These are phyloP conservation scores for Ophthalmolycus amberensis DNA, from an alignment of 2,113 vertebrate species.

Conservation along the genomic window DNA sequence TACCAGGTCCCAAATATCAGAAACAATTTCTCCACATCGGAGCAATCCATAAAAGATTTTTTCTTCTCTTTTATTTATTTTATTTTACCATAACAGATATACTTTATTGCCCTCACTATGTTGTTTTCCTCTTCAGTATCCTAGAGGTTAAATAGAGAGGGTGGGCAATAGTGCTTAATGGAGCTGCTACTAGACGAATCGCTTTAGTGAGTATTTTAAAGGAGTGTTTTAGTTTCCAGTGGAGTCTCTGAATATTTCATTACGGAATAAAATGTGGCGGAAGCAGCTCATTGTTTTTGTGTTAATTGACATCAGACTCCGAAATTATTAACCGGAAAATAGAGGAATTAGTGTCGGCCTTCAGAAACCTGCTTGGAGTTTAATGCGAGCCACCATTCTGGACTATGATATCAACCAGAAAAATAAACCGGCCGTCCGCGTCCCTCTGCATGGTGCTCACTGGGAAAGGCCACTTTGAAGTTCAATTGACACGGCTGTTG, in stretches of 20 bases:
- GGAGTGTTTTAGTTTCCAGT: neutral
- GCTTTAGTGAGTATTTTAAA: conserved; percentile 25
- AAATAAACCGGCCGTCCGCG: conserved; percentile 30
- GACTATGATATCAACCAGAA: conserved; percentile 72
- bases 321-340: conserved; percentile 11
- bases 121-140: neutral
- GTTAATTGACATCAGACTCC: conserved; percentile 9
- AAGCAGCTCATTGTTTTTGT: neutral
- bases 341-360: neutral
- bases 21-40: conserved; percentile 4
- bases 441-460: conserved; percentile 71
- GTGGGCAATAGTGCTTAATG: conserved; percentile 36
- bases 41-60: neutral
- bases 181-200: conserved; percentile 35
- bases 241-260: conserved; percentile 3
- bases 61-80: neutral
- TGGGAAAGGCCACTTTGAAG: conserved; percentile 79
- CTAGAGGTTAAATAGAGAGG: conserved; percentile 26
- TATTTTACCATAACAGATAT: conserved; percentile 3
- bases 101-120: conserved; percentile 7
- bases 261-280: neutral
- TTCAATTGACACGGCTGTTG: conserved; percentile 78
- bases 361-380: neutral
- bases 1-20: conserved; percentile 1
- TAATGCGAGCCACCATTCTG: neutral